phyloP scores from a whole-genome alignment of 2,888 invertebrate species.

The Lochmaea capreae region DNA sequence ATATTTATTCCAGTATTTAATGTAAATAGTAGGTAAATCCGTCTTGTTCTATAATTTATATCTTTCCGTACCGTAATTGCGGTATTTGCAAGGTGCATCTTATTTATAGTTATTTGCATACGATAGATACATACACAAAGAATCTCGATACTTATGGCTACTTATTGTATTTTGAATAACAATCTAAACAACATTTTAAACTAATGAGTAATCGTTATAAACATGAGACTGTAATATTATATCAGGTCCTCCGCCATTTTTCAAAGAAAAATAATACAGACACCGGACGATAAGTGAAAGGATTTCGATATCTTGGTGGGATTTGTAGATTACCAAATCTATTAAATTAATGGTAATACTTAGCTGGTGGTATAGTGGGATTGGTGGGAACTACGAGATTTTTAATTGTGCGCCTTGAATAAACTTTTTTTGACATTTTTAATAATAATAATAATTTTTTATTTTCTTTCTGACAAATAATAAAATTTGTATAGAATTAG shows the following conservation, averaged over 20 bases:
- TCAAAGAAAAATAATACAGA: neutral
- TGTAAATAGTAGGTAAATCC: slow-evolving; percentile 19
- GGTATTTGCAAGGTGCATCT: slow-evolving; percentile 28
- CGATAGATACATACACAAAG: neutral
- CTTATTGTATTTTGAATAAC: neutral
- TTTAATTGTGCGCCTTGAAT: slow-evolving; percentile 1
- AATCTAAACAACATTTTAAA: neutral
- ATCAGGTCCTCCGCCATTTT: neutral
- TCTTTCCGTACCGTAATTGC: slow-evolving; percentile 23
- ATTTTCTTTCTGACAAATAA: too few relatives aligned
- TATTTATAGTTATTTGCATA: slow-evolving; percentile 26
- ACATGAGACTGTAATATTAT: neutral
- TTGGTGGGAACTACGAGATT: slow-evolving; percentile 13
- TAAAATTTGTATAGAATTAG: too few relatives aligned
- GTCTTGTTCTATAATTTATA: slow-evolving; percentile 21
- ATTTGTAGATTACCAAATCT: slow-evolving; percentile 21
- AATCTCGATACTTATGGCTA: neutral
- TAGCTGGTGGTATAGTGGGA: slow-evolving; percentile 18
- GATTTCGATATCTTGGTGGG: slow-evolving; percentile 6
- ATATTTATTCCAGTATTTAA: slow-evolving; percentile 1
- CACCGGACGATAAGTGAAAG: slow-evolving; percentile 22
- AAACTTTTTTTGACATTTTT: neutral
- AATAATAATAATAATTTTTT: too few relatives aligned
- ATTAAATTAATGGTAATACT: slow-evolving; percentile 17
- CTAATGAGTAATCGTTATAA: neutral